Percentiles rank a stretch among this genome's conserved stretches.
phyloP scores from a whole-genome alignment of 2,113 vertebrate species.

The Copsychus sechellarum region DNA sequence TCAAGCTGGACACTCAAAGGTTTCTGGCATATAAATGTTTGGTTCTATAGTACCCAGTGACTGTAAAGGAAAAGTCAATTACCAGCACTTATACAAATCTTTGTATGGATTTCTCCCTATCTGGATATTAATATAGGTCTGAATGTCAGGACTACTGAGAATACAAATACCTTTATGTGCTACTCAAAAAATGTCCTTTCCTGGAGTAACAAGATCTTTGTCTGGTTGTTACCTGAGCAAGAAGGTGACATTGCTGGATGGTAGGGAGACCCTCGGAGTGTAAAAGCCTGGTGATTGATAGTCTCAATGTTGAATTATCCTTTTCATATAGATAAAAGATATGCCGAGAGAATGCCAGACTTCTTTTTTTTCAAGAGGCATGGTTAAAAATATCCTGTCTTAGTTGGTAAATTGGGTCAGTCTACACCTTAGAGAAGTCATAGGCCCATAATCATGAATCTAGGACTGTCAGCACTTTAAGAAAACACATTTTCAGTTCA shows the following conservation, averaged over 20 bases:
- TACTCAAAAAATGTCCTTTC: background rate
- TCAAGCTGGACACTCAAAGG: background rate
- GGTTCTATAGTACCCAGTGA: background rate
- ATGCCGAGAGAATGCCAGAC: background rate
- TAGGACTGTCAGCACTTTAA: background rate
- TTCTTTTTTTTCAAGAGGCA: background rate
- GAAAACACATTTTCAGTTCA: background rate
- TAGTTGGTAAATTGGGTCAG: background rate
- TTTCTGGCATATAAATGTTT: background rate
- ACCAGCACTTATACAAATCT: background rate
- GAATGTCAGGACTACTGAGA: background rate
- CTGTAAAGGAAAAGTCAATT: background rate
- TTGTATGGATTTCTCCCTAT: background rate
- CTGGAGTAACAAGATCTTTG: background rate
- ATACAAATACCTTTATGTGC: background rate
- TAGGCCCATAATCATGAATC: background rate
- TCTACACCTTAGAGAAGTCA: background rate
- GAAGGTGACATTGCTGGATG: background rate
- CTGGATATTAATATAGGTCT: background rate
- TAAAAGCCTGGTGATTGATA: background rate
- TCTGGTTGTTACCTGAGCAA: background rate
- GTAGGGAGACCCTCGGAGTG: background rate
- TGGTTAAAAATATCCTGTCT: background rate
- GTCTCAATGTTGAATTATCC: background rate
- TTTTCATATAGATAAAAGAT: background rate